Conservation (phyloP, 2,797 vertebrate genomes). For the Cossypha niveicapilla region DNA sequence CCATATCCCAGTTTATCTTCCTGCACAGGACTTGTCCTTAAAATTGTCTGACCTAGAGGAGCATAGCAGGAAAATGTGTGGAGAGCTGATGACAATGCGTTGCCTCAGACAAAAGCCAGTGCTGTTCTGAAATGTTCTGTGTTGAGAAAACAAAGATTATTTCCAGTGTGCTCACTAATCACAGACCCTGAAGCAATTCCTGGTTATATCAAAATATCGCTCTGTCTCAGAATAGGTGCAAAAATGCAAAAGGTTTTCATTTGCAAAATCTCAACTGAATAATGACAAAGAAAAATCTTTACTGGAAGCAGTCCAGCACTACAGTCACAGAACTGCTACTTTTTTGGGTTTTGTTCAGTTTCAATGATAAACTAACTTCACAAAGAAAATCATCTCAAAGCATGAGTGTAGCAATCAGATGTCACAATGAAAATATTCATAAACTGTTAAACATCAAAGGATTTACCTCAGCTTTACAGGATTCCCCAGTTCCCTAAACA, state of each 20-base stretch:
- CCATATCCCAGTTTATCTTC: neutral
- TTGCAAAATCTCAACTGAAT: neutral
- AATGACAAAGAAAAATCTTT: neutral
- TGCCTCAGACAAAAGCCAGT: neutral
- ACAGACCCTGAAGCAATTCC: neutral
- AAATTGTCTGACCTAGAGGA: neutral
- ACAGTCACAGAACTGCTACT: neutral
- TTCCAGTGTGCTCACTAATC: neutral
- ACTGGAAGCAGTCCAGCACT: neutral
- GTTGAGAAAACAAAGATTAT: neutral
- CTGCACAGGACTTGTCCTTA: neutral
- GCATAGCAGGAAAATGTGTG: rapidly evolving
- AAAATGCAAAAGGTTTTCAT: neutral
- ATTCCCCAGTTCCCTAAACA: neutral
- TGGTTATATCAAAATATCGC: neutral
- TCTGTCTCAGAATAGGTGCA: neutral
- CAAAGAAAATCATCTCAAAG: neutral
- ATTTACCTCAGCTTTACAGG: neutral
- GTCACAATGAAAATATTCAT: neutral
- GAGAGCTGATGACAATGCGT: neutral
- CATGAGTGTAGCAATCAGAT: neutral
- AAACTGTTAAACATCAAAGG: neutral
- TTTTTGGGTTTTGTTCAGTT: neutral
- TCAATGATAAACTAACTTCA: neutral
- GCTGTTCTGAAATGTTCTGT: neutral